Base-by-base conservation (phyloP, 2,888 invertebrate species). In the Strigamia crassipes region DNA sequence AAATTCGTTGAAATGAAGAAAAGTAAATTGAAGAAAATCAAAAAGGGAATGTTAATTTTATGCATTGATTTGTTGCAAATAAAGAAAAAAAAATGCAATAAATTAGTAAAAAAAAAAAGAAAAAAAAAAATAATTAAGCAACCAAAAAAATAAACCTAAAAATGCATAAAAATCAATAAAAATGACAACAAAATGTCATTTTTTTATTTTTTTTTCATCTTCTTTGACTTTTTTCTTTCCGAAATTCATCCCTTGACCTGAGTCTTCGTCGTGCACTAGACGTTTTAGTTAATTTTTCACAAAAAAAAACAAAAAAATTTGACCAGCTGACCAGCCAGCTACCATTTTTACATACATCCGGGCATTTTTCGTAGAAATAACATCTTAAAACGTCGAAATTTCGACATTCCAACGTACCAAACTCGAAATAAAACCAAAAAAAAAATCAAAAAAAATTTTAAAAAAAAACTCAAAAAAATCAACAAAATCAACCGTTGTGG, bases 11-110 rank as follows among this genome's bases (percentile, higher is more conserved):
- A 73, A 73, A 73, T 27, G 27, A 73, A 73, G 0, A 0, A 27
- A 27, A 73, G 31, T n/a, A 27, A 73, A 73, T 31, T 4, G 13
- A 31, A n/a, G n/a, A 73, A 73, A 73, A 73, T 73, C 56, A 73
- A 73, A 31, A 73, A 73, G 73, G 51, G 73, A 73, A 73, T 73
- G 73, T 73, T 73, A 73, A 73, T 73, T 73, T 73, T 23, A 73
- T 73, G 73, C 73, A 73, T 73, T 73, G 73, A 27, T 27, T 27
- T 31, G 73, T 73, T 73, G 73, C 73, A 27, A 73, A 73, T 1
- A 38, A 38, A 38, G 38, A 56, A 4, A 56, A 18, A 73, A 73
- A 73, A 73, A 27, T 15, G 31, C 31, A 73, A 73, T 73, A 73
- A 73, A 73, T 73, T 73, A 73, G 73, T 73, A 0, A 9, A 10